Percentiles rank a stretch among this genome's conserved stretches.
Conservation (phyloP, 2,888 invertebrate genomes). For the Melanostoma mellinum region DNA sequence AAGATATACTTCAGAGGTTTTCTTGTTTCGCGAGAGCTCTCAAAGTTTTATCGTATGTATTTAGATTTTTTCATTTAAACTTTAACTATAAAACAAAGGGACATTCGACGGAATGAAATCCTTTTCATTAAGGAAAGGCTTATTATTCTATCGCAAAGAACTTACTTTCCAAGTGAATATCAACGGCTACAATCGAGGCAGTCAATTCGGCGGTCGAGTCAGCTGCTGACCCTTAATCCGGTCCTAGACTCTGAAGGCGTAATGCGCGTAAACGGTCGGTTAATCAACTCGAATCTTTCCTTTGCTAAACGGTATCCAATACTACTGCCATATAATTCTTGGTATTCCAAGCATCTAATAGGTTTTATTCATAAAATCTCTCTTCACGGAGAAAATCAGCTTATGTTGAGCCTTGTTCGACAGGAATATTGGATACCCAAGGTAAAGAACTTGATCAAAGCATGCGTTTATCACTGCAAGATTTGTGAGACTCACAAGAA, state of each 20-base stretch:
- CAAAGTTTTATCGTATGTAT: too few species aligned
- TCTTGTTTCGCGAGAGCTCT: too few species aligned
- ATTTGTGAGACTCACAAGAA: constrained; percentile 16
- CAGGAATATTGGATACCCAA: constrained; percentile 29
- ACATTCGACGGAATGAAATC: too few species aligned
- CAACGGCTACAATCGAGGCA: neutral
- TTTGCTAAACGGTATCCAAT: constrained; percentile 41
- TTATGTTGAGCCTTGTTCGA: constrained; percentile 23
- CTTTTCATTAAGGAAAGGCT: too few species aligned
- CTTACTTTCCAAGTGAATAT: neutral
- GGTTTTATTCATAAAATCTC: constrained; percentile 31
- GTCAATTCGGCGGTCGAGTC: neutral
- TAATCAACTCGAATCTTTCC: constrained; percentile 8
- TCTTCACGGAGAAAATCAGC: constrained; percentile 43
- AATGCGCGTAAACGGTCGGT: constrained; percentile 34
- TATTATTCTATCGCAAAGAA: neutral
- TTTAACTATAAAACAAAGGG: too few species aligned
- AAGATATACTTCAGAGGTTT: too few species aligned
- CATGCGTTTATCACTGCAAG: too few species aligned
- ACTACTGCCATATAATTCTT: constrained; percentile 28
- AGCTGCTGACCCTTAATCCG: constrained; percentile 33
- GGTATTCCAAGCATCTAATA: constrained; percentile 16
- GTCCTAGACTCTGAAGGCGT: constrained; percentile 15
- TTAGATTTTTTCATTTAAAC: too few species aligned
- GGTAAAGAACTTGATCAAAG: constrained; percentile 28